Evolutionary conservation across 2,888 invertebrate species (phyloP), one percentile per base, ranked within the genome.

Genomic region (Xanthorhoe spadicearia): DNA sequence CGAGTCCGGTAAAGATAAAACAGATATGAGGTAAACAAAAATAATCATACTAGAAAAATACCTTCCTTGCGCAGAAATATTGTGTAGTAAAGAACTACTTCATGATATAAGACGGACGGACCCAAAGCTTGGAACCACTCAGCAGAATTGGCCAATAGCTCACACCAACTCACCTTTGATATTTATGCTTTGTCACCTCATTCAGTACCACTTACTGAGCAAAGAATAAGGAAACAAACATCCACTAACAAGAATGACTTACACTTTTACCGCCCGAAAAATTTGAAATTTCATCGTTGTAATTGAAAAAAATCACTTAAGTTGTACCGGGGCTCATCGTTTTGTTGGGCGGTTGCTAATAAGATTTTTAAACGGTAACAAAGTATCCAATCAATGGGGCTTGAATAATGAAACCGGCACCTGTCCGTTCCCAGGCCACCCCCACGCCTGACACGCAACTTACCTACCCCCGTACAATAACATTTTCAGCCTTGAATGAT

Each of bases 331-430:
- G 75, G 81, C 66, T 70, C 70, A 70, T 66, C 62, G 83, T 83
- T 88, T 90, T 90, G 89, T 90, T 89, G 84, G 85, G 77, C 81
- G 88, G 91, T 90, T 89, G 89, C 88, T 92, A 92, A 92, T 92
- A 92, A 92, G 90, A 90, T 92, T 92, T 93, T 93, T 92, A 92
- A 92, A 92, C 90, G 90, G 87, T 90, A 89, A 92, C 92, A 92
- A 91, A 92, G 92, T 92, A 92, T 89, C 92, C 90, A 93, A 93
- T 93, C 93, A 92, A 93, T 93, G 92, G 87, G 77, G 88, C 89
- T 89, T 92, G 92, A 93, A 93, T 93, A 93, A 93, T 93, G 92
- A 93, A 93, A 89, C 87, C 83, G 84, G 83, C 93, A 93, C 92
- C 93, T 93, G 93, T 83, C 77, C 78, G 86, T 91, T 92, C 92